Percentiles rank a stretch among this genome's conserved stretches.
Conservation (phyloP, 2,113 vertebrate genomes). For the Erythrocercus mccallii region DNA sequence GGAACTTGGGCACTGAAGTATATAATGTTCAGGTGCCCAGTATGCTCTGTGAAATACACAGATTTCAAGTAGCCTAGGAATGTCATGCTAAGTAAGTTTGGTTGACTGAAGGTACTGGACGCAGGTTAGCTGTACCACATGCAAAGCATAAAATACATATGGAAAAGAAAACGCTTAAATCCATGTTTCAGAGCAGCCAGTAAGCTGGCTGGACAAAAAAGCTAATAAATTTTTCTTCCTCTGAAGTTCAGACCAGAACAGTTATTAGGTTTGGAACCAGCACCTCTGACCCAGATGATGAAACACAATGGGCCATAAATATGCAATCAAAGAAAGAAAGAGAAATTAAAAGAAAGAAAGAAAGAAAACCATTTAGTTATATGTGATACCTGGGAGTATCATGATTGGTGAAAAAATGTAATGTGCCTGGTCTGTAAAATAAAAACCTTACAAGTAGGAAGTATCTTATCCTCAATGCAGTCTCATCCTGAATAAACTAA, state of each 20-base stretch:
- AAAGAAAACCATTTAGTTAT: background rate
- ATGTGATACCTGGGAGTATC: rapidly evolving
- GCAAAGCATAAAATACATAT: background rate
- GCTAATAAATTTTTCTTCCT: background rate
- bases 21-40: background rate
- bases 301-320: background rate
- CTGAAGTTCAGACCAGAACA: background rate
- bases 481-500: background rate
- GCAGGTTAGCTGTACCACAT: background rate
- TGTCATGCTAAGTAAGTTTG: background rate
- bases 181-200: background rate
- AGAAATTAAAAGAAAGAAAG: too few species aligned
- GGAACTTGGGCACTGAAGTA: background rate
- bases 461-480: background rate
- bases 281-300: rapidly evolving
- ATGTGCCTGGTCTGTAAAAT: background rate
- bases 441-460: background rate
- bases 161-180: background rate
- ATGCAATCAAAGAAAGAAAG: background rate
- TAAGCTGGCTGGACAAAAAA: background rate
- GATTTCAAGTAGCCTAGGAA: background rate
- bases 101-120: background rate
- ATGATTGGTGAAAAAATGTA: background rate
- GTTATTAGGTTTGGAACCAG: background rate
- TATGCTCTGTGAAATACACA: background rate